Evolutionary conservation across 2,113 vertebrate genomes (phyloP), one percentile per base, ranked within the genome.

Genomic region (Acrocephalus arundinaceus): DNA sequence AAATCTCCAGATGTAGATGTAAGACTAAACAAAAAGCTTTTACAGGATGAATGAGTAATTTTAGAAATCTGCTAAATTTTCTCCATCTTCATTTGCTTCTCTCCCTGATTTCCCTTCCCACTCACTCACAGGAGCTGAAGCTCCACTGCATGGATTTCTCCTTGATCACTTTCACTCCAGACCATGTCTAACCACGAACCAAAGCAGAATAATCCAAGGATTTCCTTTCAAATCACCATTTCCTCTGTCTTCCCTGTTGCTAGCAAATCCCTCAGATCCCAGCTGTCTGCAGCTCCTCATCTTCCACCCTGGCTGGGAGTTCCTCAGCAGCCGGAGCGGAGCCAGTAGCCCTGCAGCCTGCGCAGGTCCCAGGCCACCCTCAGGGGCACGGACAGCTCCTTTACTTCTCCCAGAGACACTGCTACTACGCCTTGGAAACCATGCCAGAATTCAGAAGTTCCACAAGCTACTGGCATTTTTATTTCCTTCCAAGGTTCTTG

Each of bases 161-260:
- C 62, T 61, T 30, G n/a, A 91, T 46, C 70, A 92, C 89, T 91
- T 95, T 95, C 93, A 92, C 93, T 95, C 72, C 45, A 79, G 48
- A 75, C 57, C 80, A 72, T 3, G 11, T 55, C 74, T 46, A 82
- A 92, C 80, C 0, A 2, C 73, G 58, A 93, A 80, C 86, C 85
- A 90, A 92, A 90, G 85, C 82, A 76, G 73, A 96, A 85, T 91
- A 92, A 95, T 79, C 89, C 87, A 68, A 89, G 81, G 91, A 95
- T 94, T 96, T 96, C 89, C 94, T 89, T 67, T 78, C 66, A 37
- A 89, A 81, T 75, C 89, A 87, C 31, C 71, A 65, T 89, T 94
- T 95, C 94, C 91, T 88, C 63, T 67, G 59, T 85, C 88, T 63
- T 27, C 48, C 61, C 68, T 68, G 87, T 35, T 67, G 31, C 39